Percentiles rank a stretch among this genome's conserved stretches.
Evolutionary conservation across 2,888 invertebrate genomes (phyloP).

Genomic region (Troides helena): DNA sequence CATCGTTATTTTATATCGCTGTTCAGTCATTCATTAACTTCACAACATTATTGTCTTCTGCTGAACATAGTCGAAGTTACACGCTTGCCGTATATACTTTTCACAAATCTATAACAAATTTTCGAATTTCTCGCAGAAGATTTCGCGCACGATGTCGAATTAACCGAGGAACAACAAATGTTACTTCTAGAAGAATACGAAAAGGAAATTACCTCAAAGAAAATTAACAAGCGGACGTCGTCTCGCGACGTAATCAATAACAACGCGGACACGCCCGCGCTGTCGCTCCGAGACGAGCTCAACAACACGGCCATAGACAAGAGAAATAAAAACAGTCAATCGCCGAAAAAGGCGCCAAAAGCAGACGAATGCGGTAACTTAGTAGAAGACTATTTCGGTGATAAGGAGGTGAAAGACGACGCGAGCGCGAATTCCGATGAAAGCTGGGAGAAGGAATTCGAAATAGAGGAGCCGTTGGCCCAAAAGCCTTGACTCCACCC

Average conservation of each 20-base stretch:
- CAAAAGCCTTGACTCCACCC: constrained; percentile 19
- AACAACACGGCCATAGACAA: constrained; percentile 46
- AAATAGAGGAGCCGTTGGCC: constrained; percentile 64
- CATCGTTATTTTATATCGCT: too few relatives aligned
- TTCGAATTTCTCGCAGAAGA: constrained; percentile 73
- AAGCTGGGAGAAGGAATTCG: constrained; percentile 83
- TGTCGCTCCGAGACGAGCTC: constrained; percentile 55
- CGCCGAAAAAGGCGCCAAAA: constrained; percentile 60
- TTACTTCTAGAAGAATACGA: constrained; percentile 85
- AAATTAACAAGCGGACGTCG: constrained; percentile 53
- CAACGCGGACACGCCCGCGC: constrained; percentile 47
- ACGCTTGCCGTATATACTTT: too few relatives aligned
- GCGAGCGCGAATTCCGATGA: constrained; percentile 78
- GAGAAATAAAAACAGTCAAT: constrained; percentile 49
- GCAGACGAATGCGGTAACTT: constrained; percentile 70
- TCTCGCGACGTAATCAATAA: constrained; percentile 61
- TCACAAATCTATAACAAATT: constrained; percentile 1
- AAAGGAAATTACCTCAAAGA: constrained; percentile 78
- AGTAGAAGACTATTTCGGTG: constrained; percentile 78
- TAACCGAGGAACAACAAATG: constrained; percentile 86
- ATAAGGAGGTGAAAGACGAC: constrained; percentile 69
- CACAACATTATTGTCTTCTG: too few relatives aligned
- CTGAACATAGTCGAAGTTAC: too few relatives aligned
- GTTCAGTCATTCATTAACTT: too few relatives aligned
- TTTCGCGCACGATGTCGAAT: constrained; percentile 82